Percentiles rank a stretch among this genome's conserved stretches.
Conservation (phyloP, 2,113 vertebrate genomes). For the Hippocampus mohnikei region DNA sequence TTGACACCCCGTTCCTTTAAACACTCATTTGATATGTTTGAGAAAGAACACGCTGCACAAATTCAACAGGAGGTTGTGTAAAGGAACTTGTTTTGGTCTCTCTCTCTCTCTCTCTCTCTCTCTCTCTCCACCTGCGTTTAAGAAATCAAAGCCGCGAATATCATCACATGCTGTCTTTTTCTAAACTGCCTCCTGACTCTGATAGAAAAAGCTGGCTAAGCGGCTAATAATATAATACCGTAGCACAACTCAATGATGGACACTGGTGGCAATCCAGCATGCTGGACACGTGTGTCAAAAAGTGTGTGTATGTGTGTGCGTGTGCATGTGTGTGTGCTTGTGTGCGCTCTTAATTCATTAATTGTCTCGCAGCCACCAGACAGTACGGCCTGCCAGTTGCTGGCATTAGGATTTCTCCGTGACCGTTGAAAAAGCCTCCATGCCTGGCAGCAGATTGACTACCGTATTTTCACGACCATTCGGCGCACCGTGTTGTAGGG, state of each 20-base stretch:
- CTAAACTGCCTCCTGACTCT: constrained; percentile 8
- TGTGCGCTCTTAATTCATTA: constrained; percentile 32
- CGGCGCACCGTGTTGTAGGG: too few relatives aligned
- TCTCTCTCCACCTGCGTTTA: neutral
- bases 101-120: too few relatives aligned
- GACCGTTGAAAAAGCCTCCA: constrained; percentile 15
- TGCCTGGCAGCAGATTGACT: neutral
- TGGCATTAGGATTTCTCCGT: constrained; percentile 34
- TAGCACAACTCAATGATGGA: neutral
- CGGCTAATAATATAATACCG: constrained; percentile 44
- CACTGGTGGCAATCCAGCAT: constrained; percentile 28
- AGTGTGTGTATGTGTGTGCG: constrained; percentile 7
- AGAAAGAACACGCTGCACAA: constrained; percentile 11
- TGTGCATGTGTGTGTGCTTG: too few relatives aligned
- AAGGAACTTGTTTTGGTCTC: neutral
- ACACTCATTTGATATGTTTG: constrained; percentile 6
- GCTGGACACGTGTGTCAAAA: constrained; percentile 19
- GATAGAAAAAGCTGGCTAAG: constrained; percentile 31
- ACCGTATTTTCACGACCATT: too few relatives aligned
- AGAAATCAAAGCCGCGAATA: neutral
- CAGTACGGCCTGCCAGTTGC: constrained; percentile 28
- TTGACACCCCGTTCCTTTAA: constrained; percentile 29
- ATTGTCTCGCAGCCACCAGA: constrained; percentile 31
- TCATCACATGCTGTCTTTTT: neutral
- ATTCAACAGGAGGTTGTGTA: neutral